Base-by-base conservation (phyloP, 2,797 vertebrate species). In the Pantherophis alleghaniensis region DNA sequence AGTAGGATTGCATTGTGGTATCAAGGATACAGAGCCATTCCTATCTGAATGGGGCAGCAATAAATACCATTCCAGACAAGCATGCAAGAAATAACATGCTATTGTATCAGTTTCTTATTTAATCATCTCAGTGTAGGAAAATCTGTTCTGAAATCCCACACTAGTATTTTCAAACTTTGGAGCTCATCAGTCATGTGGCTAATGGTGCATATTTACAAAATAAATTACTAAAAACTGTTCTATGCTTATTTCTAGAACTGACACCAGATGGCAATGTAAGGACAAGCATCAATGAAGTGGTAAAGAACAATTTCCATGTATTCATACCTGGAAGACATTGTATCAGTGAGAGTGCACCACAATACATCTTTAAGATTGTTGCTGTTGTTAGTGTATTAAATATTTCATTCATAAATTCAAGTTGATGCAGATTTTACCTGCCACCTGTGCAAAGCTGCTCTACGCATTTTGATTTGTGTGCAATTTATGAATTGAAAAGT, bases 231-330 rank as follows among this genome's bases (percentile, higher is more conserved):
- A 53, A 90, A 53, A 16, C 28, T 24, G 47, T 66, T 90, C 11
- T 88, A 18, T 57, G 20, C 22, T 22, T 90, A 42, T 90, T 37
- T 63, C 56, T 7, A 5, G 56, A 56, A 13, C 1, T 74, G 51
- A 61, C 13, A 2, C 0, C 0, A 94, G 86, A 60, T 90, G 94
- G 57, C 89, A 91, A 69, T 9, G 87, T 24, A 1, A 0, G 0
- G 1, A 57, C 28, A 0, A 0, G 0, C 24, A 83, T 37, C 14
- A 0, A 0, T 0, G 0, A 0, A 5, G 18, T 26, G 6, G 59
- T 66, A 42, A 92, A 94, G 74, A 55, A 42, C 57, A 57, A 63
- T 53, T 92, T 24, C 32, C 4, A 16, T 79, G 14, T 60, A 87
- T 63, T 63, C 22, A 91, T 47, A 91, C 42, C 11, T 37, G 63